phyloP scores from a whole-genome alignment of 2,113 vertebrate species.

The Pseudorectes ferrugineus region DNA sequence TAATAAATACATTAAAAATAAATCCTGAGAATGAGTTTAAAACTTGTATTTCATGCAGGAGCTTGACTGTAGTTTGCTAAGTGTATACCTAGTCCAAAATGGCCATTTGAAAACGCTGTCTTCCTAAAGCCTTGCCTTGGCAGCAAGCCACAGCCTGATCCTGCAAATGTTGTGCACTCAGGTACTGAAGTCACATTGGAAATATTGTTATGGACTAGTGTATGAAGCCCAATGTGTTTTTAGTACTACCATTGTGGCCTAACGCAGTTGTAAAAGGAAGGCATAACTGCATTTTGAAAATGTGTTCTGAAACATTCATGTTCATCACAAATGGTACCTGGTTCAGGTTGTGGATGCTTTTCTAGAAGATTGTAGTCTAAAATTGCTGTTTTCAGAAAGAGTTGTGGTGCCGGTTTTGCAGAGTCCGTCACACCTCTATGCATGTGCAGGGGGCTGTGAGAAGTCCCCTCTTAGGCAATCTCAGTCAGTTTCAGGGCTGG shows the following conservation, averaged over 20 bases:
- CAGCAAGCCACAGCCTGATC: background rate
- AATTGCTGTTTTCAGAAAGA: background rate
- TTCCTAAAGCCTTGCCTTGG: background rate
- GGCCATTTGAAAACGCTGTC: background rate
- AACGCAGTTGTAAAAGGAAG: background rate
- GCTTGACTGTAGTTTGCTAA: background rate
- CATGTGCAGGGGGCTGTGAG: rapidly evolving
- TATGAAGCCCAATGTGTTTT: background rate
- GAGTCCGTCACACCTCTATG: background rate
- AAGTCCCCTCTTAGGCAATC: rapidly evolving
- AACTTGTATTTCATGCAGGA: background rate
- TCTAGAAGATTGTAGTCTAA: background rate
- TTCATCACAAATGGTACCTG: background rate
- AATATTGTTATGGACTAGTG: background rate
- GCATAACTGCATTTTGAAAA: background rate
- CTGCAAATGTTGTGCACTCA: background rate
- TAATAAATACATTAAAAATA: rapidly evolving
- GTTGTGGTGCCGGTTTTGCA: rapidly evolving
- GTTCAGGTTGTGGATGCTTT: background rate
- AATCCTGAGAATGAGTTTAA: background rate
- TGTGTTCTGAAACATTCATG: slow-evolving; percentile 1
- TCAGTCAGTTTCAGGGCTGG: background rate
- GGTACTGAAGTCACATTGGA: background rate
- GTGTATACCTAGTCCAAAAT: background rate
- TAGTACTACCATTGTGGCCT: background rate